phyloP scores from a whole-genome alignment of 2,797 vertebrate genomes.

The Acanthurus leucopareius region DNA sequence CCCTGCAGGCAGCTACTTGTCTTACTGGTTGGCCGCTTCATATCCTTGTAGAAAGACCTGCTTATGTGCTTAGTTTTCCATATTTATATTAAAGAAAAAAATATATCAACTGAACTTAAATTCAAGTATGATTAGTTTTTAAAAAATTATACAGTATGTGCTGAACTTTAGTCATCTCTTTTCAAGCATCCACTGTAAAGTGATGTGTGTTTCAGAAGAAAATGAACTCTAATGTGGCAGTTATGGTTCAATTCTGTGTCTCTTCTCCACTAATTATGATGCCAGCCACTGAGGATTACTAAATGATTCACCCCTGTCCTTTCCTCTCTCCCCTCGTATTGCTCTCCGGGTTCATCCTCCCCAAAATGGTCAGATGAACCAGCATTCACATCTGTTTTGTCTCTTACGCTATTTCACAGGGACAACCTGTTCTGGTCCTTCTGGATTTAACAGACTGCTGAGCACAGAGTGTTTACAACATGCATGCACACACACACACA shows the following conservation, averaged over 20 bases:
- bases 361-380: constrained; percentile 28
- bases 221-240: constrained; percentile 5
- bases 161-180: constrained; percentile 1
- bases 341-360: background rate
- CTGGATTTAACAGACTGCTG: constrained; percentile 71
- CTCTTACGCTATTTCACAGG: constrained; percentile 51
- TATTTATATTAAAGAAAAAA: background rate
- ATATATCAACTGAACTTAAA: background rate
- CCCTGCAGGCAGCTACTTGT: no score
- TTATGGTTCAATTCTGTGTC: constrained; percentile 18
- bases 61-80: background rate
- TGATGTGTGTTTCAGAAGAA: constrained; percentile 3
- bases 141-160: background rate
- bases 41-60: no score
- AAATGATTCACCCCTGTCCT: constrained; percentile 13
- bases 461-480: constrained; percentile 69
- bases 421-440: constrained; percentile 70
- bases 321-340: background rate
- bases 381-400: constrained; percentile 28
- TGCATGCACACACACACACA: constrained; percentile 17
- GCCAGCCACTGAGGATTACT: constrained; percentile 20
- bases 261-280: constrained; percentile 31
- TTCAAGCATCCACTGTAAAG: constrained; percentile 11
- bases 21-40: no score
- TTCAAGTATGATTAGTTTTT: constrained; percentile 25